Conservation (phyloP, 2,113 vertebrate genomes). For the Zapus hudsonius region DNA sequence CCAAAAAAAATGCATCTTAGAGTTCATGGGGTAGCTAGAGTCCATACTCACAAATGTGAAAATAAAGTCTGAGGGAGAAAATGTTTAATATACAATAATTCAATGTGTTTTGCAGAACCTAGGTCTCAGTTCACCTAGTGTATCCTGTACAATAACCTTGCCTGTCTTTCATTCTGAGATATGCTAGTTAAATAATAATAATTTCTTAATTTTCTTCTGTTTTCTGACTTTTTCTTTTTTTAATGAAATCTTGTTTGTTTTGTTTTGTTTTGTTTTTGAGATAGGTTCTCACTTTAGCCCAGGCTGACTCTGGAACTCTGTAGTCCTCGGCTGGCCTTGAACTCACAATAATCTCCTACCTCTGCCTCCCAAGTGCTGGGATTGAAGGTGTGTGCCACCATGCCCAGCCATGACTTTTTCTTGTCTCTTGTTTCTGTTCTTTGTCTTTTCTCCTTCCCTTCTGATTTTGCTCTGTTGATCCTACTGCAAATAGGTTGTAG, state of each 20-base stretch:
- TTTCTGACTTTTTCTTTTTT: conserved; percentile 38
- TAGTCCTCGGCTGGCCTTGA: no score
- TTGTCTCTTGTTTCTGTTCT: not conserved
- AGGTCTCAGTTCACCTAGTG: not conserved
- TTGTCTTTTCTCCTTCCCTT: conserved; percentile 3
- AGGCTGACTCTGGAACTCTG: no score
- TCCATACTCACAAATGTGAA: conserved; percentile 43
- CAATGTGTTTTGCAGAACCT: conserved; percentile 7
- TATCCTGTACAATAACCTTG: conserved; percentile 6
- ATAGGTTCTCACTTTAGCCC: no score
- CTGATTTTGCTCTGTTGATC: conserved; percentile 26
- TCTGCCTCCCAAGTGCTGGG: no score
- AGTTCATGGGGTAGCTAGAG: not conserved
- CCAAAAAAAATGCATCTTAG: conserved; percentile 51
- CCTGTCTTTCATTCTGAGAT: conserved; percentile 22
- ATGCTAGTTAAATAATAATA: conserved; percentile 33
- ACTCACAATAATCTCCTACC: no score
- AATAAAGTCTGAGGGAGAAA: conserved; percentile 27
- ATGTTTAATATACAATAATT: conserved; percentile 12
- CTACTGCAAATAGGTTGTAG: not conserved
- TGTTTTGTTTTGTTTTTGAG: no score
- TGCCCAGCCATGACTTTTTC: not conserved
- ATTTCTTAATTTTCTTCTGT: conserved; percentile 8
- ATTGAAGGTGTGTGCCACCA: no score
- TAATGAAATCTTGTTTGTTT: no score